Evolutionary conservation across 2,888 invertebrate genomes (phyloP), one percentile per base, ranked within the genome.

Genomic region (Apodemia hepburni): DNA sequence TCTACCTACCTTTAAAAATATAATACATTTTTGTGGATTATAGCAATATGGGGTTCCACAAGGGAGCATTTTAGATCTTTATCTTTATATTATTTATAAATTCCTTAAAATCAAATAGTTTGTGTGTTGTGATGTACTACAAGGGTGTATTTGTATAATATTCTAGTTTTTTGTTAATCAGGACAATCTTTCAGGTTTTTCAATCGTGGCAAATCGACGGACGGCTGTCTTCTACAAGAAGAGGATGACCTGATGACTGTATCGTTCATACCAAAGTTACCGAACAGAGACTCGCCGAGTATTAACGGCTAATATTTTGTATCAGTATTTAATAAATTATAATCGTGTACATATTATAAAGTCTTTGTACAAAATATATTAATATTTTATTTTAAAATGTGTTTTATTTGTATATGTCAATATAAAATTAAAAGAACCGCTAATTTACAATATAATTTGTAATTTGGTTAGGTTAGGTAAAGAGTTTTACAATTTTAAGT

Each of bases 221-320:
- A 87, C 1, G 83, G 83, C 1, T 82, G 87, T 59, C 77, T 92
- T 0, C 68, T 92, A 29, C 87, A 85, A 74, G 89, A 88, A 58
- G 92, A 92, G 5, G 92, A 92, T 65, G 89, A 91, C 70, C 69
- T 89, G 66, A 80, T 91, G 74, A 83, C 87, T 0, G 90, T 92
- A 64, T 89, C 90, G 7, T 92, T 92, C 74, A 91, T 90, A 63
- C 87, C 88, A 0, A 91, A 91, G 69, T 70, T 82, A 42, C 78
- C 79, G 49, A 75, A 75, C 6, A 71, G 79, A 9, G 80, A 80
- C 0, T 71, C 75, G 60, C 71, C 81, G 4, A 81, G 81, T 61
- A 65, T 85, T 45, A 84, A 84, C 68, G 78, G 80, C 7, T 83
- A 74, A 76, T 15, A 15, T 45, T 45, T 45, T 45, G 6, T 45